Conservation (phyloP, 2,113 vertebrate genomes). For the Carlito syrichta region DNA sequence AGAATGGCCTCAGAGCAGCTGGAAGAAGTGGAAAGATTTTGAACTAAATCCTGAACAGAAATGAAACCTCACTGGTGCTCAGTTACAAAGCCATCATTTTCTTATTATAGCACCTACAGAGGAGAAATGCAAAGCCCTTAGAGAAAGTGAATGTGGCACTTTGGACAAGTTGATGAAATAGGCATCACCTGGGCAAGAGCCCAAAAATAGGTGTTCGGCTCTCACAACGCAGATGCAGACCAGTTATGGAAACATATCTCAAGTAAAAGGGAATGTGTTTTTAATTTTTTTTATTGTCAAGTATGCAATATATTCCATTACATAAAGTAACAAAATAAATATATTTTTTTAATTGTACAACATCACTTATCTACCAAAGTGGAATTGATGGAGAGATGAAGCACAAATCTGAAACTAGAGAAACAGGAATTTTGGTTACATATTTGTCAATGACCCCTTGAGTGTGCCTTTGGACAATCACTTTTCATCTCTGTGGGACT, state of each 20-base stretch:
- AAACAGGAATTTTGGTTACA: background rate
- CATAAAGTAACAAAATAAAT: background rate
- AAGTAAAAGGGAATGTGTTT: background rate
- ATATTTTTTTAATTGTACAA: background rate
- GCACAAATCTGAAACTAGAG: background rate
- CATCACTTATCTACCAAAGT: constrained; percentile 40
- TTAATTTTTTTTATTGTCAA: background rate
- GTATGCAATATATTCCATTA: background rate
- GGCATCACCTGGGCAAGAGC: background rate
- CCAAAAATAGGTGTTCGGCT: background rate
- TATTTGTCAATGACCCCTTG: background rate
- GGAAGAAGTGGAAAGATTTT: background rate
- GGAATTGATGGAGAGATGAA: background rate
- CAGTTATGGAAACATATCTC: background rate
- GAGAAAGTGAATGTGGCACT: background rate
- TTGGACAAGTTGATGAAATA: background rate
- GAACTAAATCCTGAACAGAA: background rate
- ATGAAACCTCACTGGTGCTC: background rate
- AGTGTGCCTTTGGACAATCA: background rate
- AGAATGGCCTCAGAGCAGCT: background rate
- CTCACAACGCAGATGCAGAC: background rate
- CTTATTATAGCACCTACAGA: background rate
- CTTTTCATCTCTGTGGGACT: background rate
- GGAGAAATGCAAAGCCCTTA: background rate
- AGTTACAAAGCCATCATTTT: background rate